These are phyloP conservation scores for Crepidodera aurea DNA, from an alignment of 2,888 invertebrate species.

Conservation along the genomic window DNA sequence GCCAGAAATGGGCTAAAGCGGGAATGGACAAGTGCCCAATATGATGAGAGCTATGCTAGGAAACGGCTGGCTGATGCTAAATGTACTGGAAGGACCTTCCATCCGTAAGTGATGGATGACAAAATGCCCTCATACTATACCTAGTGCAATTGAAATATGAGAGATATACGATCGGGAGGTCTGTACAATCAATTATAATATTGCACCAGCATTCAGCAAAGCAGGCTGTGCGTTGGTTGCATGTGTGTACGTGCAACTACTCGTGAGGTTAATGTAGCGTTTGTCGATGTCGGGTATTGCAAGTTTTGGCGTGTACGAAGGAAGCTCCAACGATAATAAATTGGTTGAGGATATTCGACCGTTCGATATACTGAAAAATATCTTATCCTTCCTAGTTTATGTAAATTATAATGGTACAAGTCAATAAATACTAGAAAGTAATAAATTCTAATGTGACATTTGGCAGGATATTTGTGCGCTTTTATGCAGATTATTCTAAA, in stretches of 20 bases:
- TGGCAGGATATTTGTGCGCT: no score
- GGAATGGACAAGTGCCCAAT: conserved; percentile 53
- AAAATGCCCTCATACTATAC: conserved; percentile 60
- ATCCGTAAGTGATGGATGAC: conserved; percentile 63
- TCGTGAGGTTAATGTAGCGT: conserved; percentile 36
- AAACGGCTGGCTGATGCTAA: conserved; percentile 59
- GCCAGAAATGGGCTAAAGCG: conserved; percentile 16
- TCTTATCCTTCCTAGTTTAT: no score
- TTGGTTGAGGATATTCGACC: neutral
- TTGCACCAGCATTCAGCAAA: conserved; percentile 38
- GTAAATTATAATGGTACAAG: no score
- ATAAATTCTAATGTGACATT: no score
- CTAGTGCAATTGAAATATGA: conserved; percentile 61
- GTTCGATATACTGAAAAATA: no score
- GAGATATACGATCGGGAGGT: conserved; percentile 54
- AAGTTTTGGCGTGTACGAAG: neutral
- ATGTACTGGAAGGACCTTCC: conserved; percentile 62
- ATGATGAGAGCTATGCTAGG: conserved; percentile 51
- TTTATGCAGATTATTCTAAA: no score
- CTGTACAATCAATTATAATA: conserved; percentile 55
- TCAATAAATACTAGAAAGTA: no score
- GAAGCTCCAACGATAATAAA: neutral
- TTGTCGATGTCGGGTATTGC: neutral
- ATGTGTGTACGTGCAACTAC: conserved; percentile 31
- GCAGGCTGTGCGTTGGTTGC: conserved; percentile 18